phyloP scores from a whole-genome alignment of 2,888 invertebrate species.

The Lysandra coridon region DNA sequence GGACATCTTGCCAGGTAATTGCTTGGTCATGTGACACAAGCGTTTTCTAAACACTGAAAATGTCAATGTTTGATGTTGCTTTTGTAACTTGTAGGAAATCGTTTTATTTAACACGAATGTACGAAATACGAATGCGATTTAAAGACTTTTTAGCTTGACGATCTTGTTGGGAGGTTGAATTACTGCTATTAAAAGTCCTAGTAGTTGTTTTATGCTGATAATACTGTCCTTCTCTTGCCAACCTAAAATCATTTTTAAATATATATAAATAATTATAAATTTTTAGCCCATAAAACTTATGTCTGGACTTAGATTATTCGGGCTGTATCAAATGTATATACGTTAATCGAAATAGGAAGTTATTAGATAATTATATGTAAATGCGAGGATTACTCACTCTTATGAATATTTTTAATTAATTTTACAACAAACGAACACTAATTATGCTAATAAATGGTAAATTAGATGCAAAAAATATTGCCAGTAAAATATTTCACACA shows the following conservation, averaged over 20 bases:
- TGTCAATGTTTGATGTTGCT: not conserved
- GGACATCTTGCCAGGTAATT: not conserved
- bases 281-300: not conserved
- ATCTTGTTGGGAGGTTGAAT: too few species aligned
- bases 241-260: too few species aligned
- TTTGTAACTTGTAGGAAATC: not conserved
- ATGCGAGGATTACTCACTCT: slow-evolving; percentile 30
- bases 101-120: not conserved
- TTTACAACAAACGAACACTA: not conserved
- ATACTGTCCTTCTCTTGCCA: not conserved
- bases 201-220: not conserved
- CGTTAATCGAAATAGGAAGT: not conserved
- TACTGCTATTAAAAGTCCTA: too few species aligned
- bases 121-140: too few species aligned
- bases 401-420: slow-evolving; percentile 32
- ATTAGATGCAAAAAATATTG: not conserved
- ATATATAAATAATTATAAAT: not conserved
- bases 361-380: not conserved
- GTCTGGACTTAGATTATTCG: not conserved
- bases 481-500: not conserved
- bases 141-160: too few species aligned
- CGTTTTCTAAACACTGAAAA: not conserved
- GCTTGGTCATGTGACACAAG: not conserved
- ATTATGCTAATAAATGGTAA: not conserved
- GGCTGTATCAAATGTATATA: not conserved